These are phyloP conservation scores for Emberiza fucata DNA, from an alignment of 2,113 vertebrate genomes.

Conservation along the genomic window DNA sequence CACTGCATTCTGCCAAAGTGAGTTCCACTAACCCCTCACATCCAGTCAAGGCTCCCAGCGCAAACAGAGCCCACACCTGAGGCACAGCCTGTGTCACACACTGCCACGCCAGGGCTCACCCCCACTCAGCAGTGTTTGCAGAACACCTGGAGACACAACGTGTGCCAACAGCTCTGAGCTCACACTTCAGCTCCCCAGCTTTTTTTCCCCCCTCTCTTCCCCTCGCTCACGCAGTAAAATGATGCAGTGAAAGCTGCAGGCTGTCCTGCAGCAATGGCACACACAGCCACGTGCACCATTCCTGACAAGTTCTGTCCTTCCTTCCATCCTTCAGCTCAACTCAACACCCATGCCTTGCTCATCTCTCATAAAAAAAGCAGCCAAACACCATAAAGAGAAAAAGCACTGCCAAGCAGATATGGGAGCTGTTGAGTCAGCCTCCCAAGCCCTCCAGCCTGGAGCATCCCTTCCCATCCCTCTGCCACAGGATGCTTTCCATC, in stretches of 20 bases:
- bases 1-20: not conserved
- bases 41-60: not conserved
- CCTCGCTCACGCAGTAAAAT: fast-evolving
- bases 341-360: not conserved
- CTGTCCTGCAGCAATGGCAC: fast-evolving
- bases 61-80: not conserved
- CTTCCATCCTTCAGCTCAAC: not conserved
- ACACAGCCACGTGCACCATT: fast-evolving
- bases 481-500: not conserved
- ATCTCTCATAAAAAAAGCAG: not conserved
- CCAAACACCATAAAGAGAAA: not conserved
- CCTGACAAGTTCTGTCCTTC: not conserved
- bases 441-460: not conserved
- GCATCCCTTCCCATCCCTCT: not conserved
- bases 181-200: not conserved
- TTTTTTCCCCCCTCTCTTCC: not conserved
- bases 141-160: not conserved
- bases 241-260: fast-evolving
- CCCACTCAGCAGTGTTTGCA: fast-evolving
- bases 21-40: not conserved
- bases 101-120: fast-evolving
- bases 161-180: not conserved
- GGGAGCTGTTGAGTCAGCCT: not conserved
- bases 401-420: not conserved
- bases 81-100: not conserved